Evolutionary conservation across 2,113 vertebrate genomes (phyloP).

Genomic region (Phaethon lepturus): DNA sequence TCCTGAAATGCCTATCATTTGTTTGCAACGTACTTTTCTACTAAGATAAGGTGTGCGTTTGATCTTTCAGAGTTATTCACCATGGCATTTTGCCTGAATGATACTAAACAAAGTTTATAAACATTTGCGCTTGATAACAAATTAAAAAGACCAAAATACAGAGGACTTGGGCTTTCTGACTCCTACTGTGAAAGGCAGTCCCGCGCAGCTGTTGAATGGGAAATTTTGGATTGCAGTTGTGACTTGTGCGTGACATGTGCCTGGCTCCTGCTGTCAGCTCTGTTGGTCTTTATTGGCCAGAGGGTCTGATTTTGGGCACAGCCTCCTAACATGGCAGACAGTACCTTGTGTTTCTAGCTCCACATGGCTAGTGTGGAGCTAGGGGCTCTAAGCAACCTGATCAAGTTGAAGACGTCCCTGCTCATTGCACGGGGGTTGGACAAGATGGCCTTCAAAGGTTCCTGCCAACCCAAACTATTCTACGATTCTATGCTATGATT

Average conservation of each 20-base stretch:
- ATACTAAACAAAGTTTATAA: slow-evolving; percentile 18
- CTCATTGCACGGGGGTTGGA: too few relatives aligned
- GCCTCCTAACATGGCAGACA: neutral
- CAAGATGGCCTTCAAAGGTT: too few relatives aligned
- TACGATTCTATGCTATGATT: too few relatives aligned
- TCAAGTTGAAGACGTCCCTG: too few relatives aligned
- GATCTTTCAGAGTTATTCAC: slow-evolving; percentile 26
- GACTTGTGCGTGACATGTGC: neutral
- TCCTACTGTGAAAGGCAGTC: neutral
- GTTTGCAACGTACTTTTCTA: slow-evolving; percentile 49
- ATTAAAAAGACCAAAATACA: neutral
- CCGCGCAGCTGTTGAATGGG: neutral
- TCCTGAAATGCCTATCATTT: slow-evolving; percentile 63
- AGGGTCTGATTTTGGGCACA: neutral
- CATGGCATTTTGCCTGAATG: neutral
- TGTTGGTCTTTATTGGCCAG: neutral
- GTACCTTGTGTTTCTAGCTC: neutral
- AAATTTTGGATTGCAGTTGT: neutral
- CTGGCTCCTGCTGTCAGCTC: neutral
- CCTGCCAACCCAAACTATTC: too few relatives aligned
- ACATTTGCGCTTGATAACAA: neutral
- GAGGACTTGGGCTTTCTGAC: neutral
- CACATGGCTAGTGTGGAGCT: neutral
- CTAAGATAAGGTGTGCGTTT: slow-evolving; percentile 42
- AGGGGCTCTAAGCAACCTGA: too few relatives aligned